Conservation (phyloP, 1,140 invertebrate genomes). For the Cryptotermes secundus region DNA sequence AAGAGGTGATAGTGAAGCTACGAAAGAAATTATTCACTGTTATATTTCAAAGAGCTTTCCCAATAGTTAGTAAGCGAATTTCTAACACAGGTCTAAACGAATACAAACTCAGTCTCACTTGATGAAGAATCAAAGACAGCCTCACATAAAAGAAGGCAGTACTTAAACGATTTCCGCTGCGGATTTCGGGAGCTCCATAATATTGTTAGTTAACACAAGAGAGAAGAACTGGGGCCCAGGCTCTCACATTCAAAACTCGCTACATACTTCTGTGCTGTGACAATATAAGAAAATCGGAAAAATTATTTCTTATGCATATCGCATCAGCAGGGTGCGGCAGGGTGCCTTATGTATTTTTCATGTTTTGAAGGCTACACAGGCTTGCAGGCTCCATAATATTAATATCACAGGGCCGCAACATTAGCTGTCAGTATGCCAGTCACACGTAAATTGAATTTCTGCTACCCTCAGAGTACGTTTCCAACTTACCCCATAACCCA, state of each 20-base stretch:
- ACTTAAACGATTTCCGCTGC: no score
- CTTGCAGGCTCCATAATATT: background rate
- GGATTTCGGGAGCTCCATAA: no score
- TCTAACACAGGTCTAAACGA: no score
- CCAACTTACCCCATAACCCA: background rate
- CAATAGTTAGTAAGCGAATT: no score
- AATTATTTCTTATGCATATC: background rate
- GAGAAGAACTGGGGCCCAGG: no score
- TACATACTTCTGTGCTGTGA: background rate
- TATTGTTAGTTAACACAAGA: no score
- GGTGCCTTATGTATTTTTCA: background rate
- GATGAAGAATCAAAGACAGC: no score
- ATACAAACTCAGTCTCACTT: no score
- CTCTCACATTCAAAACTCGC: background rate
- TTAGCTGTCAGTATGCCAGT: background rate
- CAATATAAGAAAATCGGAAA: background rate
- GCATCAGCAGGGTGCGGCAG: background rate
- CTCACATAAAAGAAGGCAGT: no score
- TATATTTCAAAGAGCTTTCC: no score
- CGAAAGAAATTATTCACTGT: no score
- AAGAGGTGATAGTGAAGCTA: no score
- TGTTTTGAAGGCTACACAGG: background rate
- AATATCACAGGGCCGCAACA: background rate
- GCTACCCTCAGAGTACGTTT: background rate
- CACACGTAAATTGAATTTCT: constrained; percentile 6